Evolutionary conservation across 2,797 vertebrate species (phyloP).

Genomic region (Characodon lateralis): DNA sequence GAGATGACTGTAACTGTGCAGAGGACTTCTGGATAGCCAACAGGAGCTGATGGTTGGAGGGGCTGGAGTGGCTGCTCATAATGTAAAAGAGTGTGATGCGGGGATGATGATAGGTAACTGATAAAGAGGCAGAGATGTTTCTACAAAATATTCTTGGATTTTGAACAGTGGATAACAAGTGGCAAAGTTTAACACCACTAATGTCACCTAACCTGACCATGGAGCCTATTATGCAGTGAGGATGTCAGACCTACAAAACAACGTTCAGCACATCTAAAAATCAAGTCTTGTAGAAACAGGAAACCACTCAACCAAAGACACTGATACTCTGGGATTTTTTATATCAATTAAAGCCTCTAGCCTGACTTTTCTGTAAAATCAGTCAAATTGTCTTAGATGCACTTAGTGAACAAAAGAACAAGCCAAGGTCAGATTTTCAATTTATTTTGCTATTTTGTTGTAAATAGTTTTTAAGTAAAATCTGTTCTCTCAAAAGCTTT

Average conservation of each 20-base stretch:
- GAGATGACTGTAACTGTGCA: conserved; percentile 20
- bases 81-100: not conserved
- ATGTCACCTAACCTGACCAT: not conserved
- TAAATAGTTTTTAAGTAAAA: not conserved
- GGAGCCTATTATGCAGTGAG: not conserved
- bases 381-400: not conserved
- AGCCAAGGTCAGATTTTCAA: not conserved
- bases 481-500: not conserved
- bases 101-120: not conserved
- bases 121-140: not conserved
- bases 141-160: not conserved
- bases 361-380: not conserved
- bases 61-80: too few relatives aligned
- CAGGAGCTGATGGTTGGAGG: not conserved
- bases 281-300: too few relatives aligned
- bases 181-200: not conserved
- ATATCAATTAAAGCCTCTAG: too few relatives aligned
- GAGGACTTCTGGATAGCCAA: not conserved
- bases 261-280: too few relatives aligned
- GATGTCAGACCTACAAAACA: too few relatives aligned
- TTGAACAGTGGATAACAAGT: not conserved
- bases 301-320: too few relatives aligned
- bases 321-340: too few relatives aligned
- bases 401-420: not conserved
- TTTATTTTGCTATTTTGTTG: not conserved